Base-by-base conservation (phyloP, 1,140 invertebrate species). In the Drosophila sp. region DNA sequence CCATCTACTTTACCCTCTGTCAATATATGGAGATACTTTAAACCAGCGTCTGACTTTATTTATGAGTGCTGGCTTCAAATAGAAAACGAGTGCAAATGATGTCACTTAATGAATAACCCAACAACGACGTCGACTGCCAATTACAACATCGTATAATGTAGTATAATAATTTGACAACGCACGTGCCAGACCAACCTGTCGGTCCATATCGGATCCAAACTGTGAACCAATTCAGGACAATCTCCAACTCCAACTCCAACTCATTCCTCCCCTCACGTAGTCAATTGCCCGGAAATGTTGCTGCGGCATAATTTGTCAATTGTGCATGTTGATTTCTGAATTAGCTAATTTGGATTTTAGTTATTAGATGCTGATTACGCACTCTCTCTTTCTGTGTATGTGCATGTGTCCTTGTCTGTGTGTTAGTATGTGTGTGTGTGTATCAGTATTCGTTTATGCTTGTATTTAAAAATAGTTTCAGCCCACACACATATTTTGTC, bases 271-370 rank as follows among this genome's bases (percentile, higher is more conserved):
- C 58, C 72, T 54, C 83, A 89, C 82, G 82, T 78, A 89, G 53
- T 58, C 82, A 89, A 87, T 87, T 87, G 78, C 72, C 82, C 83
- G 82, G 82, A 87, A 87, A 87, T 87, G 82, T 87, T 86, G 71
- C 65, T 83, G 83, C 79, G 83, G 79, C 83, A 87, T 87, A 87
- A 87, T 87, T 87, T 87, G 82, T 87, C 82, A 87, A 87, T 87
- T 87, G 82, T 89, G 82, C 83, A 79, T 87, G 82, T 83, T 89
- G 82, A 87, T 87, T 87, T 87, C 82, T 89, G 82, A 87, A 87
- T 87, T 89, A 82, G 82, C 83, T 87, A 87, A 87, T 87, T 87
- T 89, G 67, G 83, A 87, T 87, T 87, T 87, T 86, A 86, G 81
- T 87, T 87, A 86, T 86, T 86, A 87, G 78, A 82, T 87, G 82